Evolutionary conservation across 2,113 vertebrate species (phyloP), one percentile per base, ranked within the genome.

Genomic region (Crotalus helleri): DNA sequence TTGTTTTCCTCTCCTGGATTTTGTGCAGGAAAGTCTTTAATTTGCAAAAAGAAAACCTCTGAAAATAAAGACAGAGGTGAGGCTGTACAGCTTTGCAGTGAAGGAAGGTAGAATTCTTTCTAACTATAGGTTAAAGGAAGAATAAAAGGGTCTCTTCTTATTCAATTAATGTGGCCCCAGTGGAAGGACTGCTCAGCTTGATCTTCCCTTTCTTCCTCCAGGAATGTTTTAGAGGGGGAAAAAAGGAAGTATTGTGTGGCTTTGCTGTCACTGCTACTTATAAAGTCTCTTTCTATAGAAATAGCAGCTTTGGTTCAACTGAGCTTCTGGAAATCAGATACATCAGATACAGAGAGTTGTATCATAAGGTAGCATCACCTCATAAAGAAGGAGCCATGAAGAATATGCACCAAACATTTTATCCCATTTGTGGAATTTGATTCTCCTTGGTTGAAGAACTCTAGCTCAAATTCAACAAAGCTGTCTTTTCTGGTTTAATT

Each of bases 301-400:
- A 81, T 44, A 81, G 49, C 26, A 54, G 55, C 55, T 87, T 61
- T 90, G 89, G 88, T 89, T 86, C 46, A 90, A 61, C 64, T 21
- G 57, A 54, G 57, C n/a, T 64, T 33, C 26, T 90, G 88, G 88
- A 93, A 93, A 93, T 93, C 92, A 90, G 69, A 86, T 87, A 81
- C n/a, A 53, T 33, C 74, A 39, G 39, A 39, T 39, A 39, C 39
- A 44, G 29, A 86, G 44, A 44, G 46, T 93, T 87, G 13, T 81
- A 90, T 64, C 88, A 86, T 7, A 54, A 86, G 57, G 46, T 4
- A 17, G 57, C 46, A 13, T 53, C 89, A 49, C 29, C 29, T 90
- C 53, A 85, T 61, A 90, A 54, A 15, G 44, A 93, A 85, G 64
- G 74, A 21, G 44, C 88, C 86, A 46, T 87, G 90, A 49, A 86